Evolutionary conservation across 2,888 invertebrate genomes (phyloP).

Genomic region (Blastobasis lacticolella): DNA sequence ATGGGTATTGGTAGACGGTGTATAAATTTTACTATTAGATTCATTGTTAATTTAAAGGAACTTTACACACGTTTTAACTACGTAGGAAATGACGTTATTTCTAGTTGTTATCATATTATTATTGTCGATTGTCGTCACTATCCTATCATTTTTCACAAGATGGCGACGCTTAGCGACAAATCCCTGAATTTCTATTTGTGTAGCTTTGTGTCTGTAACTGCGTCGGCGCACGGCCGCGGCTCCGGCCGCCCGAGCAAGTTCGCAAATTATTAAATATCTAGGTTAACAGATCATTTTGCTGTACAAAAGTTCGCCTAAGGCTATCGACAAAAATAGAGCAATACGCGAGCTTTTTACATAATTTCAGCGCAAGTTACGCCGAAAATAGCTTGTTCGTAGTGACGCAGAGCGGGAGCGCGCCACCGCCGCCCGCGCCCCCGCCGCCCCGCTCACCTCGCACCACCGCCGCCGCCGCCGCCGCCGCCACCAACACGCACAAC

Average conservation of each 20-base stretch:
- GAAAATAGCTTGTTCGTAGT: slow-evolving; percentile 65
- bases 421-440: slow-evolving; percentile 17
- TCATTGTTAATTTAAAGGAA: too few relatives aligned
- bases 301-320: slow-evolving; percentile 57
- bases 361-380: slow-evolving; percentile 72
- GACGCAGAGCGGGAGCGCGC: slow-evolving; percentile 53
- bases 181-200: slow-evolving; percentile 73
- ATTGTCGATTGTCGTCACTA: slow-evolving; percentile 44
- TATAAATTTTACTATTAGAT: too few relatives aligned
- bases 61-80: too few relatives aligned
- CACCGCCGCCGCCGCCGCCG: slow-evolving; percentile 54
- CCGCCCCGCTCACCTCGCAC: slow-evolving; percentile 56
- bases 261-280: slow-evolving; percentile 27
- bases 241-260: slow-evolving; percentile 18
- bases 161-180: slow-evolving; percentile 70
- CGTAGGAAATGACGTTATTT: too few relatives aligned
- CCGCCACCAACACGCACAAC: slow-evolving; percentile 64
- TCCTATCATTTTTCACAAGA: slow-evolving; percentile 75
- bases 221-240: slow-evolving; percentile 14
- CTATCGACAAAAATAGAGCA: slow-evolving; percentile 68
- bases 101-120: too few relatives aligned
- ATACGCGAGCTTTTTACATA: slow-evolving; percentile 74
- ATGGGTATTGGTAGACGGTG: too few relatives aligned
- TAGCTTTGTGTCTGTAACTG: slow-evolving; percentile 51
- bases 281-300: slow-evolving; percentile 56